A percentile compares a stretch with the other conserved stretches of the same genome.
These are phyloP conservation scores for Ariopsis seemanni DNA, from an alignment of 2,113 vertebrate genomes.

Conservation along the genomic window DNA sequence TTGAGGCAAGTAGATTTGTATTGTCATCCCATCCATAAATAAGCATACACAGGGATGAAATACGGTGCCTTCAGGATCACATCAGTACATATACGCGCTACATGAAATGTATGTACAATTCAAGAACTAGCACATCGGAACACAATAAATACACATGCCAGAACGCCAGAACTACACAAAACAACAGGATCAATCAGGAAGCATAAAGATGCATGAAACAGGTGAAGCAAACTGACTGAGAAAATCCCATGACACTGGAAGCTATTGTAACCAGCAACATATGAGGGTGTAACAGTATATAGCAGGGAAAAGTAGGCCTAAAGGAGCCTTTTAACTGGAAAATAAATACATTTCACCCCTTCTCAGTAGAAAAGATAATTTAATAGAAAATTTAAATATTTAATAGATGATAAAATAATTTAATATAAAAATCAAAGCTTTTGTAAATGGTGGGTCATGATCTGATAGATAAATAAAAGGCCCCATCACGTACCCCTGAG, in stretches of 20 bases:
- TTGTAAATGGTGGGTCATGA: neutral
- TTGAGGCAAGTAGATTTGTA: constrained; percentile 26
- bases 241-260: constrained; percentile 1
- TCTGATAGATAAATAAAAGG: neutral
- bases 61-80: neutral
- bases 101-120: neutral
- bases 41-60: neutral
- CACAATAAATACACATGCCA: neutral
- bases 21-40: constrained; percentile 7
- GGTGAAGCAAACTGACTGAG: neutral
- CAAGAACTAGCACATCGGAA: neutral
- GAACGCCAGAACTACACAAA: neutral
- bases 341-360: neutral
- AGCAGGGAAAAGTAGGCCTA: neutral
- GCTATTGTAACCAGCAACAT: constrained; percentile 19
- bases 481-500: neutral
- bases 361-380: neutral
- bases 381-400: neutral
- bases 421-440: neutral
- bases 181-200: neutral
- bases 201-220: constrained; percentile 9
- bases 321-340: neutral
- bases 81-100: neutral
- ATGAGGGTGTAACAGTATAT: constrained; percentile 21
- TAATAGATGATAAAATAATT: neutral